Base-by-base conservation (phyloP, 2,888 invertebrate genomes). In the Dicranocentrus wangi region DNA sequence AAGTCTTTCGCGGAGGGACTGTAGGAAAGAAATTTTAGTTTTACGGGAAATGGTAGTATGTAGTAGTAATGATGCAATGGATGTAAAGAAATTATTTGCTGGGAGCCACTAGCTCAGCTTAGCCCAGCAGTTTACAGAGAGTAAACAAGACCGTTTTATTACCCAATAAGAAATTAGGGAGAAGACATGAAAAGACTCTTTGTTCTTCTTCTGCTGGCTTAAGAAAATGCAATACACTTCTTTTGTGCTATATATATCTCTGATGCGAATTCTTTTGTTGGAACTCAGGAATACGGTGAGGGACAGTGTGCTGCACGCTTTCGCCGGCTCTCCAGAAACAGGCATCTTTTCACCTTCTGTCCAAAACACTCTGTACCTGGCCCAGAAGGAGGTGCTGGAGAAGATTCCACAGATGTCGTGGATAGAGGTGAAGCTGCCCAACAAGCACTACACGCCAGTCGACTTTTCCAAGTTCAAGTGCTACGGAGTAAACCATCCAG, bases 261-360 rank as follows among this genome's bases (percentile, higher is more conserved):
- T n/a, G n/a, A n/a, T n/a, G n/a, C 8, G 10, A 53, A 25, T 10
- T 55, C 21, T 47, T 7, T n/a, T 10, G 47, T 47, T 47, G 7
- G 32, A 32, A 15, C n/a, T 19, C 42, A 87, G 87, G 87, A 88
- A 91, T 39, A 91, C 91, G 0, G 93, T 94, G 0, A 93, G 92
- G 87, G 91, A 93, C 66, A 92, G 92, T 61, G 93, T 94, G 47
- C 88, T 94, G 79, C 92, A 92, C 82, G 93, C 93, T 87, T 94
- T 94, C 87, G 94, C 76, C 61, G 94, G 94, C 0, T 77, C 76
- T 51, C 80, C 82, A 25, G 81, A 81, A 19, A 83, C 66, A 13
- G 94, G 94, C 1, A 90, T 93, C 3, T 92, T 92, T 84, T 94
- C 94, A 0, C 93, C 94, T 0, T 94, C 94, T 1, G 94, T 94